phyloP scores from a whole-genome alignment of 2,888 invertebrate genomes.

The Lathronympha strigana region DNA sequence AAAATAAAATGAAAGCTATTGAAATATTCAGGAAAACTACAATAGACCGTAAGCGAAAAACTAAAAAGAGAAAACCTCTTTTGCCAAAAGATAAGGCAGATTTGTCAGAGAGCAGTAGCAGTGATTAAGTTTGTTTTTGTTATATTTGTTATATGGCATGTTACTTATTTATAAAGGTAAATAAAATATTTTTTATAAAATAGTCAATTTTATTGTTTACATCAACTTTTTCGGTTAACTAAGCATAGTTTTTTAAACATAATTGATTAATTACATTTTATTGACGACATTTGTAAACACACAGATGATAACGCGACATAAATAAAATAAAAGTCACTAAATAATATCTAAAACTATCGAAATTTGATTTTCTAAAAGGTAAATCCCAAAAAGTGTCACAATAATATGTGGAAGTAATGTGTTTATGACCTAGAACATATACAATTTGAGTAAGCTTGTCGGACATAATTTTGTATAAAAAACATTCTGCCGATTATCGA shows the following conservation, averaged over 20 bases:
- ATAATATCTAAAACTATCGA: conserved; percentile 14
- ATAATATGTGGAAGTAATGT: not conserved
- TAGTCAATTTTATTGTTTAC: conserved; percentile 78
- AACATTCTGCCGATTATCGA: too few species aligned
- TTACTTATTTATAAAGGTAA: conserved; percentile 31
- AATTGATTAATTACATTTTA: conserved; percentile 39
- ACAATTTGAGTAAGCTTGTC: too few species aligned
- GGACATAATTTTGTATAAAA: too few species aligned
- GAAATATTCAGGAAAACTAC: conserved; percentile 88
- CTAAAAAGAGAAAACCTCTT: conserved; percentile 70
- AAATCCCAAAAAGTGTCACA: not conserved
- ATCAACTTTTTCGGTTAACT: conserved; percentile 60
- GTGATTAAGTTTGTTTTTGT: conserved; percentile 66
- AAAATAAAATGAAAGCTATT: conserved; percentile 90
- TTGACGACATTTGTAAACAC: conserved; percentile 38
- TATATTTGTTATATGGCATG: conserved; percentile 37
- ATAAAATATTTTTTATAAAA: conserved; percentile 65
- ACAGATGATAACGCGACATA: conserved; percentile 17
- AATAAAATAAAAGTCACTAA: conserved; percentile 27
- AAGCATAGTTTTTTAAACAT: conserved; percentile 60
- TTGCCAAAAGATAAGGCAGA: conserved; percentile 85
- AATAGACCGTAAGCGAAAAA: conserved; percentile 82
- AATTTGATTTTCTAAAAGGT: conserved; percentile 17
- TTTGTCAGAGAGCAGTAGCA: conserved; percentile 87
- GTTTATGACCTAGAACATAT: too few species aligned